Conservation (phyloP, 2,797 vertebrate genomes). For the Synaphobranchus kaupii region DNA sequence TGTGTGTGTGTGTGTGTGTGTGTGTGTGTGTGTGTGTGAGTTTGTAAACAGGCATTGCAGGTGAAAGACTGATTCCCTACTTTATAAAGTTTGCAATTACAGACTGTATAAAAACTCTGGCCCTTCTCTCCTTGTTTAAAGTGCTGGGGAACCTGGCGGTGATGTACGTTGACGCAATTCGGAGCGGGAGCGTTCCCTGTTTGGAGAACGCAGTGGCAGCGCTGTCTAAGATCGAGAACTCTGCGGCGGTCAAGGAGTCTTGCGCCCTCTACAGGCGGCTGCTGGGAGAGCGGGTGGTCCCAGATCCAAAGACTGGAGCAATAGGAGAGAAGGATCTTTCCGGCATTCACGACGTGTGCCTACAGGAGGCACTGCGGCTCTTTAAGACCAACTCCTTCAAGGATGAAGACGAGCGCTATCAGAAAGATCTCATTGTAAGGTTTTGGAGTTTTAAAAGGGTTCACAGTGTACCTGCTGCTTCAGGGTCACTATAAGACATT, state of each 20-base stretch:
- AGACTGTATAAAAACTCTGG: background rate
- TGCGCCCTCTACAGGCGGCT: slow-evolving; percentile 43
- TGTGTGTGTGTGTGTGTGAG: no score
- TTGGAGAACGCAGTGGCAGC: slow-evolving; percentile 54
- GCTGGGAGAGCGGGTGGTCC: background rate
- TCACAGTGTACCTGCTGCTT: background rate
- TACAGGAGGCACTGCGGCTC: slow-evolving; percentile 48
- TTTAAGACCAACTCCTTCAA: slow-evolving; percentile 56
- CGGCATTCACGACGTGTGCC: slow-evolving; percentile 45
- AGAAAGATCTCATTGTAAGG: slow-evolving; percentile 42
- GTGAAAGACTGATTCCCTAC: no score
- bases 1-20: no score
- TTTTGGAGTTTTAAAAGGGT: background rate
- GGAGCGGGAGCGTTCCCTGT: slow-evolving; percentile 53
- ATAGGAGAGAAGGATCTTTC: slow-evolving; percentile 49
- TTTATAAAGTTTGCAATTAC: no score
- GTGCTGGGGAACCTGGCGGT: slow-evolving; percentile 49
- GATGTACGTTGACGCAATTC: slow-evolving; percentile 53
- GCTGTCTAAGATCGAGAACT: slow-evolving; percentile 54
- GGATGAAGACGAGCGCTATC: slow-evolving; percentile 45
- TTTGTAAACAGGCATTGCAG: no score
- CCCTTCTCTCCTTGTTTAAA: slow-evolving; percentile 16
- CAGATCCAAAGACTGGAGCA: background rate
- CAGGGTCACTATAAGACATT: background rate
- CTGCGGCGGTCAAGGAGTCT: slow-evolving; percentile 39